Base-by-base conservation (phyloP, 2,888 invertebrate genomes). In the Eugnorisma glareosa region DNA sequence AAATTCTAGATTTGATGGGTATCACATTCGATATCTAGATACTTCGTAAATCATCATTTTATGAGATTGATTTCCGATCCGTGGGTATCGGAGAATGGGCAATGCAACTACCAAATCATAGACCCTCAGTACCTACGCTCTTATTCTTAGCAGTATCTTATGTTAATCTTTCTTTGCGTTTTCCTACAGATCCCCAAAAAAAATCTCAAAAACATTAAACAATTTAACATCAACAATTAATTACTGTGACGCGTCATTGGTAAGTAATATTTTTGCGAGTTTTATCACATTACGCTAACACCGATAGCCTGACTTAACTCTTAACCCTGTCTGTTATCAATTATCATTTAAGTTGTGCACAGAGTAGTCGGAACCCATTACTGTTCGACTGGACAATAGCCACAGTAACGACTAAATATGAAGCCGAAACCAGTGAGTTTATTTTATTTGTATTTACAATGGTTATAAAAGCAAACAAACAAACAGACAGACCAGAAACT, bases 341-440 rank as follows among this genome's bases (percentile, higher is more conserved):
- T 83, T 81, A 82, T 72, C 84, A 89, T 90, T 89, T 89, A 91
- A 91, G 86, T 87, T 82, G 82, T 83, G 82, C 78, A 70, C 79
- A 69, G 35, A 79, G 73, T 71, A 24, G 11, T 37, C 31, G 31
- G 64, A 15, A 18, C 57, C 67, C 85, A 83, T 77, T 83, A 73
- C 68, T 77, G 80, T n/a, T 73, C 71, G 67, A 40, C 51, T 31
- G 24, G 66, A 67, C 76, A 57, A 67, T 43, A 54, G 67, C 70
- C 67, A 73, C 77, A 68, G 78, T 69, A 74, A 82, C 82, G 63
- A 18, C 40, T 37, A 13, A 73, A 75, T 45, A 90, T 90, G 89
- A 90, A 90, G 82, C 73, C 81, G 2, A 90, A 88, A 84, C 87
- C 86, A 75, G 89, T 89, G 68, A 90, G 89, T 89, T 21, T 0